Conservation (phyloP, 2,113 vertebrate genomes). For the Labrus mixtus region DNA sequence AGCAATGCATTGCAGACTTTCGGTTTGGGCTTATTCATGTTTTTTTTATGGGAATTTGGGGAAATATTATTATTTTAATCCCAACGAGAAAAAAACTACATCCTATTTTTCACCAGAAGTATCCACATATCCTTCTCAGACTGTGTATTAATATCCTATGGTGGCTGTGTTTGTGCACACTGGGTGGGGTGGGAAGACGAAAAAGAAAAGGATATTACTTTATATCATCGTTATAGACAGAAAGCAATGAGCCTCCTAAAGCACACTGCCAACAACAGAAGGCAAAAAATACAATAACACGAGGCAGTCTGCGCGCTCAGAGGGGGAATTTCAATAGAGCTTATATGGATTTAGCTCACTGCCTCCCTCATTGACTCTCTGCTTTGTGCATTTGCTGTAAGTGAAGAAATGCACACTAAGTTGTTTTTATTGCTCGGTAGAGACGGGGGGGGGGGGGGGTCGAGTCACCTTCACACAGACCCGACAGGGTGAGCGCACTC, state of each 20-base stretch:
- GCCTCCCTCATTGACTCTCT: constrained; percentile 60
- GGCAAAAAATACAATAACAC: constrained; percentile 71
- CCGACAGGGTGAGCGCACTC: constrained; percentile 16
- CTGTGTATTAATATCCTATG: constrained; percentile 18
- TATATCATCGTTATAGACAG: constrained; percentile 68
- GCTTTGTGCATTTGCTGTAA: constrained; percentile 57
- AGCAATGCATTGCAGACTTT: constrained; percentile 3
- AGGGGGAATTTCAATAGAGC: constrained; percentile 73
- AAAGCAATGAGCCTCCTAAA: constrained; percentile 69
- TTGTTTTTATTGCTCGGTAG: constrained; percentile 65
- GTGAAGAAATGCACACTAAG: constrained; percentile 65
- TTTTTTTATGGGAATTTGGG: too few species aligned
- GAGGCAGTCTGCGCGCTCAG: constrained; percentile 63
- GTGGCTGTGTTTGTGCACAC: constrained; percentile 30
- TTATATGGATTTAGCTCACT: constrained; percentile 72
- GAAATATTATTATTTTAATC: background rate
- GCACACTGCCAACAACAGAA: constrained; percentile 68
- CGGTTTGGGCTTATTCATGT: constrained; percentile 1
- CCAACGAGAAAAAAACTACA: background rate
- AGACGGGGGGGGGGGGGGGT: constrained; percentile 3
- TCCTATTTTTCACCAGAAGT: constrained; percentile 1
- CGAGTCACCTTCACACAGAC: constrained; percentile 68
- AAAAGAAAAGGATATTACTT: constrained; percentile 58
- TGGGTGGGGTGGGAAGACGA: constrained; percentile 8
- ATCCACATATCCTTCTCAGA: constrained; percentile 7